phyloP scores from a whole-genome alignment of 2,797 vertebrate genomes.

The Ctenopoma multispine region DNA sequence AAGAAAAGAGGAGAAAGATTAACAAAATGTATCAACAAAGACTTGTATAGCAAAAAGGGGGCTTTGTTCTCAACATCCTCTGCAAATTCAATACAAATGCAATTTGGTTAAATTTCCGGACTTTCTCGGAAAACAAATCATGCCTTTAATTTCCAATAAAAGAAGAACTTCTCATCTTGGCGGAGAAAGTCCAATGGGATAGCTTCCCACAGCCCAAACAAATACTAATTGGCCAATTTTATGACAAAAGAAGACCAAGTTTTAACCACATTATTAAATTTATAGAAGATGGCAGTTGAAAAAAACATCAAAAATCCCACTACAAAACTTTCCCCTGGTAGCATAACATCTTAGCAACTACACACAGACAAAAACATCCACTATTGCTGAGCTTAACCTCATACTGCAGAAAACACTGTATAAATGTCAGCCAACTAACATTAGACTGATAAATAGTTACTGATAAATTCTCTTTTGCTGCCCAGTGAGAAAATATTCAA shows the following conservation, averaged over 20 bases:
- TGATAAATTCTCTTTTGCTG: not conserved
- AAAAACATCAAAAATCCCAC: slow-evolving; percentile 22
- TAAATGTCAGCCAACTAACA: not conserved
- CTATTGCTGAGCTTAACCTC: not conserved
- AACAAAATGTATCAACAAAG: slow-evolving; percentile 36
- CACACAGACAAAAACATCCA: slow-evolving; percentile 25
- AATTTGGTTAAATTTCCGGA: slow-evolving; percentile 7
- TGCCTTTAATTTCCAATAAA: slow-evolving; percentile 39
- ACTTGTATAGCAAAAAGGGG: slow-evolving; percentile 1
- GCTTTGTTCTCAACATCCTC: slow-evolving; percentile 30
- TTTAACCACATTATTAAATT: slow-evolving; percentile 23
- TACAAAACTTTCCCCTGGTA: slow-evolving; percentile 17
- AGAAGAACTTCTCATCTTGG: slow-evolving; percentile 8
- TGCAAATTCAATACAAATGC: slow-evolving; percentile 26
- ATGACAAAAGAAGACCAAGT: slow-evolving; percentile 21
- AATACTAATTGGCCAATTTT: slow-evolving; percentile 29
- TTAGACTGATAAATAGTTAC: not conserved
- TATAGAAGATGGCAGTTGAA: slow-evolving; percentile 22
- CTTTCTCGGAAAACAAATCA: slow-evolving; percentile 32
- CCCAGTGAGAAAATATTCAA: not conserved
- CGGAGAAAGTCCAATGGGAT: not conserved
- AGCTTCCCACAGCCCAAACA: slow-evolving; percentile 34
- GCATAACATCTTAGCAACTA: slow-evolving; percentile 12
- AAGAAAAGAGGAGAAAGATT: slow-evolving; percentile 38
- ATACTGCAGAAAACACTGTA: not conserved